Conservation (phyloP, 2,797 vertebrate genomes). For the Toxotes lorentzi region DNA sequence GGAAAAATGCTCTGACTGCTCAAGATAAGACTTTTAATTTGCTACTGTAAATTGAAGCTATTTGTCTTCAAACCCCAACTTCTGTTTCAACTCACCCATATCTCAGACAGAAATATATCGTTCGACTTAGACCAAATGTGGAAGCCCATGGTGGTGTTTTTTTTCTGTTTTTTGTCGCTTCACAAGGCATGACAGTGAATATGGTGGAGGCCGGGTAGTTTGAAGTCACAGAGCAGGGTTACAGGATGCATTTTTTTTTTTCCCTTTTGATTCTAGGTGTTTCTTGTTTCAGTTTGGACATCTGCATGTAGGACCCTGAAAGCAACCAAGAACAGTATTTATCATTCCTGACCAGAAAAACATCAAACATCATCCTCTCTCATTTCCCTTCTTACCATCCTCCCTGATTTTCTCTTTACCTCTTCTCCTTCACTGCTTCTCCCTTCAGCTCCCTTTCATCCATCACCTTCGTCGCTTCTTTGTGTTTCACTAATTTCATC, state of each 20-base stretch:
- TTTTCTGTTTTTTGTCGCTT: conserved; percentile 37
- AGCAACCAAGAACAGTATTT: conserved; percentile 7
- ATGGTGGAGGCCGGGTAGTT: conserved; percentile 42
- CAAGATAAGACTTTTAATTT: conserved; percentile 84
- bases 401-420: conserved; percentile 11
- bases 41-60: conserved; percentile 84
- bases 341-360: conserved; percentile 16
- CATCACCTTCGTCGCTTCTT: conserved; percentile 53
- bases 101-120: conserved; percentile 76
- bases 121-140: conserved; percentile 73
- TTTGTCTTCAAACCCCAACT: conserved; percentile 82
- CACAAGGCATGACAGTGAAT: conserved; percentile 66
- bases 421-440: neutral
- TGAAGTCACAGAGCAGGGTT: conserved; percentile 53
- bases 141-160: conserved; percentile 18
- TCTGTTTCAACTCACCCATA: conserved; percentile 76
- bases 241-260: conserved; percentile 3
- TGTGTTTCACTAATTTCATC: conserved; percentile 63
- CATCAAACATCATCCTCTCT: neutral
- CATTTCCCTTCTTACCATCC: neutral
- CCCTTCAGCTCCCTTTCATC: conserved; percentile 24
- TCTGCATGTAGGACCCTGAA: conserved; percentile 1
- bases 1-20: conserved; percentile 76
- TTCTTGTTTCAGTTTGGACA: conserved; percentile 6
- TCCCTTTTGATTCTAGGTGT: conserved; percentile 22